Base-by-base conservation (phyloP, 2,113 vertebrate species). In the Agelaius phoeniceus region DNA sequence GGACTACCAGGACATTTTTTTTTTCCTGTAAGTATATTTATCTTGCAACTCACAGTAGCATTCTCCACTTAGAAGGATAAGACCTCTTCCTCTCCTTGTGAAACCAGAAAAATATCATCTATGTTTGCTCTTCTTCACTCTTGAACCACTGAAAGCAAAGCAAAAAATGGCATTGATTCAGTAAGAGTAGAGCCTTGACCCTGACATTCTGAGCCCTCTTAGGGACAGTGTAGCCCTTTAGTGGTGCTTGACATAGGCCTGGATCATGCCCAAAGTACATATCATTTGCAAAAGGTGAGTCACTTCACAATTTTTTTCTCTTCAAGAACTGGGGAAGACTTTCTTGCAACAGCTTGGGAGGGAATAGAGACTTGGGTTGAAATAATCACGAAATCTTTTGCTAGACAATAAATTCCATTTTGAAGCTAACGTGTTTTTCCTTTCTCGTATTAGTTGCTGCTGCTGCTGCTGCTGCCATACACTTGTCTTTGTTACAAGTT, bases 401-500 rank as follows among this genome's bases (percentile, higher is more conserved):
- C 22, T 58, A 26, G 17, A 73, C 30, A 63, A 80, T 68, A 62
- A 74, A 73, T 78, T 86, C 18, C 7, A 48, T 73, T 82, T 65
- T 44, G 41, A 87, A 71, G n/a, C 31, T 35, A 54, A 31, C 31
- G 23, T 62, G 14, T 83, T 90, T 78, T 82, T 22, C 9, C 17
- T 57, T 78, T 78, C 73, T 14, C 10, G 6, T 54, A 13, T 66
- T 75, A n/a, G 41, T 80, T 37, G 59, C 85, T 85, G 51, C 75
- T 65, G 57, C 39, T 73, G 55, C 37, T 1, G n/a, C 57, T 37
- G 68, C 83, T 61, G 80, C 84, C 30, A 18, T 81, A 66, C 90
- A 91, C 44, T 92, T 95, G 79, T 55, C 93, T 95, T 94, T 94
- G 59, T 94, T 95, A 30, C 51, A 90, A 84, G 66, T 93, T 96